phyloP scores from a whole-genome alignment of 1,140 invertebrate genomes.

The Bombus soroeensis region DNA sequence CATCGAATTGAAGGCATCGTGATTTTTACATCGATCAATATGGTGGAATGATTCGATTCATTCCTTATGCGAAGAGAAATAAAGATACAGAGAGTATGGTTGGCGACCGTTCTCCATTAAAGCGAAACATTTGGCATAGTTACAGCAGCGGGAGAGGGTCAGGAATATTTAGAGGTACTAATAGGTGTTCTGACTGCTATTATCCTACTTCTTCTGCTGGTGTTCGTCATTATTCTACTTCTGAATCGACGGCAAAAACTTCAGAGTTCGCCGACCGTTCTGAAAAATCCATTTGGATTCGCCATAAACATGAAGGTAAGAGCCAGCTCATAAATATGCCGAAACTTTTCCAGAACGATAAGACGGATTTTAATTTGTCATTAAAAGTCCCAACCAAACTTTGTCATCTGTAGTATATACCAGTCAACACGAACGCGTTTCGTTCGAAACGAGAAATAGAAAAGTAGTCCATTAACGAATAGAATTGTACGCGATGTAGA shows the following conservation, averaged over 20 bases:
- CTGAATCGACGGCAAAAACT: slow-evolving; percentile 87
- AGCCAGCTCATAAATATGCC: slow-evolving; percentile 45
- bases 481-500: neutral
- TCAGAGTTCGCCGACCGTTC: slow-evolving; percentile 85
- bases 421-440: neutral
- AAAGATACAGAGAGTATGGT: neutral
- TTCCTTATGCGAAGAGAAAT: neutral
- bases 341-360: slow-evolving; percentile 32
- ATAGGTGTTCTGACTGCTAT: slow-evolving; percentile 89
- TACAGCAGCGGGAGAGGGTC: slow-evolving; percentile 84
- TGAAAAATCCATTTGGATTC: slow-evolving; percentile 87
- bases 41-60: neutral
- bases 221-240: slow-evolving; percentile 87
- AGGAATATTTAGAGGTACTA: slow-evolving; percentile 88
- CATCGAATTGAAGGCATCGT: neutral
- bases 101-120: slow-evolving; percentile 36
- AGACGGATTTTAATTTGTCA: slow-evolving; percentile 43
- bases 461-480: neutral
- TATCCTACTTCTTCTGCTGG: slow-evolving; percentile 86
- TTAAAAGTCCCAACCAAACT: slow-evolving; percentile 46
- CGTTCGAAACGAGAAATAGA: neutral
- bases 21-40: neutral
- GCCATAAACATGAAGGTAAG: slow-evolving; percentile 87
- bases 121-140: slow-evolving; percentile 78
- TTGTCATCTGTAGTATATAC: neutral